Percentiles rank a stretch among this genome's conserved stretches.
Evolutionary conservation across 2,797 vertebrate genomes (phyloP).

Genomic region (Pogonophryne albipinna): DNA sequence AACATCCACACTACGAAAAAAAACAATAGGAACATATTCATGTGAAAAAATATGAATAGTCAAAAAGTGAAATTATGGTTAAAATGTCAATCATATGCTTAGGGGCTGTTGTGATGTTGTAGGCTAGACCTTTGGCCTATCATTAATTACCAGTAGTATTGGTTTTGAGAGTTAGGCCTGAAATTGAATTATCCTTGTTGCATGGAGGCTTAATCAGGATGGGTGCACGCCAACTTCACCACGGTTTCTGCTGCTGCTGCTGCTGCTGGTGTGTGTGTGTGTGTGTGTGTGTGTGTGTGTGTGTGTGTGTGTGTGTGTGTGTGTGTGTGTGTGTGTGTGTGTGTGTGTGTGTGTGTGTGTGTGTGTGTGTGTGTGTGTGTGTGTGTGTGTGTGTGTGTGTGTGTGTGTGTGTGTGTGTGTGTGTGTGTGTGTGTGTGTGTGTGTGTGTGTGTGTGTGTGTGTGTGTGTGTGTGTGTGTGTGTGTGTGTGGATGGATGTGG

Average conservation of each 20-base stretch:
- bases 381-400: not conserved
- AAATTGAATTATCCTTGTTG: conserved; percentile 63
- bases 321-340: not conserved
- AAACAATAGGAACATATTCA: not conserved
- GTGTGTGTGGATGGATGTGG: no score
- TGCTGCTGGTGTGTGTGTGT: no score
- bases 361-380: not conserved
- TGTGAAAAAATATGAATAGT: not conserved
- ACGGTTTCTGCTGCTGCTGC: conserved; percentile 23
- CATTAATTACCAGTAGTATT: conserved; percentile 58
- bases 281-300: conserved; percentile 4
- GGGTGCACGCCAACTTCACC: conserved; percentile 51
- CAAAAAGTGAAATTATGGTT: conserved; percentile 23
- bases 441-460: not conserved
- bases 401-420: conserved; percentile 4
- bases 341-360: not conserved
- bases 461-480: not conserved
- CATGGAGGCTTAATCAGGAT: conserved; percentile 60
- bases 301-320: not conserved
- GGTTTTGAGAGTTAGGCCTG: conserved; percentile 58
- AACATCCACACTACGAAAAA: not conserved
- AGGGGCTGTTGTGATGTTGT: conserved; percentile 32
- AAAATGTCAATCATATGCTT: conserved; percentile 31
- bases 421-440: not conserved
- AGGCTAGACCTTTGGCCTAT: conserved; percentile 41